These are phyloP conservation scores for Drosophila watanabei DNA, from an alignment of 1,140 invertebrate species.

Conservation along the genomic window DNA sequence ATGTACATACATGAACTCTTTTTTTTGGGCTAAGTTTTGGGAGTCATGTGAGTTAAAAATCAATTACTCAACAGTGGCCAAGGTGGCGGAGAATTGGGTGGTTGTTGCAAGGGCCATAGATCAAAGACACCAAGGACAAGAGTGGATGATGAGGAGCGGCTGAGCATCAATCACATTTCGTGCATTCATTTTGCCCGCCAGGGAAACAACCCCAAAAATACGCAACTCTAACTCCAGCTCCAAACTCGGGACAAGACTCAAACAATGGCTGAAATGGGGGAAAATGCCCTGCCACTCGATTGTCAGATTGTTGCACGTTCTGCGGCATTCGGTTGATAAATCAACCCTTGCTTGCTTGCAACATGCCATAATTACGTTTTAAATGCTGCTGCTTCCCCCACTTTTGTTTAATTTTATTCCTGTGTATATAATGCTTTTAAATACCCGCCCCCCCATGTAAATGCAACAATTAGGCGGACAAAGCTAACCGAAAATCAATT, in stretches of 20 bases:
- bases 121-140: slow-evolving; percentile 46
- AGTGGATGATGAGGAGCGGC: slow-evolving; percentile 13
- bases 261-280: slow-evolving; percentile 11
- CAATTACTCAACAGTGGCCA: slow-evolving; percentile 70
- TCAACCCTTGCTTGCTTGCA: slow-evolving; percentile 66
- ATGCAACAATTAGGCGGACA: slow-evolving; percentile 50
- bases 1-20: slow-evolving; percentile 3
- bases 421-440: slow-evolving; percentile 30
- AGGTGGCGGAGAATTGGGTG: slow-evolving; percentile 27
- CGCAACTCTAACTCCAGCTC: slow-evolving; percentile 5
- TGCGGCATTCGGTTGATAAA: slow-evolving; percentile 65
- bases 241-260: neutral
- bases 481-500: slow-evolving; percentile 69
- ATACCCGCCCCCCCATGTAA: slow-evolving; percentile 6
- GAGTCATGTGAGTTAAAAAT: slow-evolving; percentile 48
- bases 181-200: slow-evolving; percentile 21
- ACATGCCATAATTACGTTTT: slow-evolving; percentile 70
- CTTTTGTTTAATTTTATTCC: slow-evolving; percentile 32
- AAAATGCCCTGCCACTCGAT: slow-evolving; percentile 38
- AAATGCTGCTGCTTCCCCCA: slow-evolving; percentile 44
- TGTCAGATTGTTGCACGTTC: slow-evolving; percentile 57
- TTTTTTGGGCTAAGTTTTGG: neutral
- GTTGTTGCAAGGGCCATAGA: slow-evolving; percentile 21
- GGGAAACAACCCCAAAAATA: slow-evolving; percentile 41
- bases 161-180: slow-evolving; percentile 57